A percentile compares a stretch with the other conserved stretches of the same genome.
These are phyloP conservation scores for Drosophila tripunctata DNA, from an alignment of 2,888 invertebrate species.

Conservation along the genomic window DNA sequence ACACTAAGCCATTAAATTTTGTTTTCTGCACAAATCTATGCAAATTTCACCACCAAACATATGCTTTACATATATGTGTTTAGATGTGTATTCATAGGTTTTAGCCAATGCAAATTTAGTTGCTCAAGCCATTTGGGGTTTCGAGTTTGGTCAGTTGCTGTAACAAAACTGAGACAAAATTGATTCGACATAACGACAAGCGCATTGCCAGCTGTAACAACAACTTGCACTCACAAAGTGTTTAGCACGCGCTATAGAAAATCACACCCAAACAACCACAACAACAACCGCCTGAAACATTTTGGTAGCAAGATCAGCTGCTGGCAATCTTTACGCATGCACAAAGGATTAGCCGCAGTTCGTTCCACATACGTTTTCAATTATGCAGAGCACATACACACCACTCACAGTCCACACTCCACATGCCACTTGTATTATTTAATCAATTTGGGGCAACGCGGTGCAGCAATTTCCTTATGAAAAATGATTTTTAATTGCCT, in stretches of 20 bases:
- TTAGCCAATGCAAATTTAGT: conserved; percentile 66
- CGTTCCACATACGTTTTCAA: conserved; percentile 49
- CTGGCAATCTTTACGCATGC: conserved; percentile 59
- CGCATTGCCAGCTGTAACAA: conserved; percentile 17
- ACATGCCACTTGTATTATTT: conserved; percentile 52
- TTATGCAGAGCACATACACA: conserved; percentile 29
- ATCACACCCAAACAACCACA: background rate
- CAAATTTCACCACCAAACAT: conserved; percentile 52
- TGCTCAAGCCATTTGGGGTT: conserved; percentile 56
- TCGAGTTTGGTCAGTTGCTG: conserved; percentile 60
- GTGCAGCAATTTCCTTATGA: conserved; percentile 61
- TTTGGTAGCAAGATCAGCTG: conserved; percentile 39
- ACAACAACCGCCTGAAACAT: no score
- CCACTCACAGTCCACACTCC: background rate
- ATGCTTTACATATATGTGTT: background rate
- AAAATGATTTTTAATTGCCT: conserved; percentile 74
- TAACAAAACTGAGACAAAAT: conserved; percentile 63
- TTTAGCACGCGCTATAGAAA: conserved; percentile 40
- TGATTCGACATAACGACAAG: conserved; percentile 68
- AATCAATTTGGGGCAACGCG: conserved; percentile 55
- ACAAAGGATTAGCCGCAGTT: conserved; percentile 42
- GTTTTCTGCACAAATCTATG: conserved; percentile 27
- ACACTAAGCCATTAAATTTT: conserved; percentile 35
- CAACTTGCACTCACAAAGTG: conserved; percentile 20
- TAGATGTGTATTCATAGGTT: conserved; percentile 17